Evolutionary conservation across 2,797 vertebrate species (phyloP), one percentile per base, ranked within the genome.

Genomic region (Chloroceryle inda): DNA sequence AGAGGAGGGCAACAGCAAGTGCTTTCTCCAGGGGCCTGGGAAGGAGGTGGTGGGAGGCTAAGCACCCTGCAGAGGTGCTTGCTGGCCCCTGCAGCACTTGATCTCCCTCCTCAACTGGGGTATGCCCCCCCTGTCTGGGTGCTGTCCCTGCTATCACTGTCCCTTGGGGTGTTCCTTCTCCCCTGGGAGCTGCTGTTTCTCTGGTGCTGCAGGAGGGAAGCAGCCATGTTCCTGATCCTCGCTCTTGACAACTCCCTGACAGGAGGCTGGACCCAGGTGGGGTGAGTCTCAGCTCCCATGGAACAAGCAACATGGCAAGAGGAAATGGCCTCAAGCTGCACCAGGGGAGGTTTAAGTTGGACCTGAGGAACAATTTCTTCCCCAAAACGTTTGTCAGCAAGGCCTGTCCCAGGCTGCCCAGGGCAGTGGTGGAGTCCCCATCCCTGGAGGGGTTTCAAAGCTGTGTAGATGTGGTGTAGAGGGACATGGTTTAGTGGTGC

Each of bases 101-200:
- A 3, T 33, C 7, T 26, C 40, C 7, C 27, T 79, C 6, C 29
- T 17, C 19, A 24, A 3, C 8, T 3, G 3, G 29, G 45, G 13
- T 19, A 24, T 2, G 5, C 6, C 0, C 4, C 24, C 9, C 4
- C 10, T n/a, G 35, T 18, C 27, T 29, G 52, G 26, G 44, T 50
- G 37, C 44, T 42, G 56, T 37, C 29, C 58, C 35, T 53, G 38
- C 53, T 37, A 35, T 62, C 22, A 26, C n/a, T 2, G 1, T 62
- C 16, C 20, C 31, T 49, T 53, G 75, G n/a, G 26, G 15, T 71
- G 29, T 49, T 22, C 19, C 31, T 23, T 23, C 52, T 74, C 14
- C 11, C 14, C 17, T 1, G 4, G 66, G 47, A 63, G 6, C 42
- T 71, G 79, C 37, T 11, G 2, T 38, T 78, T 37, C 44, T 55